phyloP scores from a whole-genome alignment of 2,888 invertebrate genomes.

The Rhopalosiphum nymphaeae region DNA sequence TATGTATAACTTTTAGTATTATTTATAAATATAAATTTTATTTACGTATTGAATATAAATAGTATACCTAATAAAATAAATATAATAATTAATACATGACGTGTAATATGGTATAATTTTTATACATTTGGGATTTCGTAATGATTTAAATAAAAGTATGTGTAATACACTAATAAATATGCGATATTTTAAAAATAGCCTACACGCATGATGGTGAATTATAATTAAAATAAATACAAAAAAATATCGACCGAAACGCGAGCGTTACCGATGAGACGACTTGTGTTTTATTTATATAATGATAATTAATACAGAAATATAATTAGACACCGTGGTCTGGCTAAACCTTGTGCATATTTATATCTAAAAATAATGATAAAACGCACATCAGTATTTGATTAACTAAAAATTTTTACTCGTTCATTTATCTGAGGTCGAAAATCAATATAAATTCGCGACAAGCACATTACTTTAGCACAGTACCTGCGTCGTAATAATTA shows the following conservation, averaged over 20 bases:
- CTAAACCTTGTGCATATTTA: neutral
- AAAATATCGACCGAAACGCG: conserved; percentile 21
- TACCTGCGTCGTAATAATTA: neutral
- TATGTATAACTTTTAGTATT: neutral
- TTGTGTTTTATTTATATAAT: neutral
- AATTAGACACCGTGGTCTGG: neutral
- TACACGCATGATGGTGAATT: neutral
- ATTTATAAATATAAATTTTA: neutral
- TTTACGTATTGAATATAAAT: neutral
- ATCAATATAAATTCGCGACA: neutral
- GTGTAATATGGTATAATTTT: neutral
- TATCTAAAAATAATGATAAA: neutral
- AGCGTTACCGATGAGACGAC: neutral
- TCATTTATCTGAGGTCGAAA: neutral
- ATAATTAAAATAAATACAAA: conserved; percentile 7
- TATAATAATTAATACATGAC: neutral
- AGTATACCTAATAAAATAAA: neutral
- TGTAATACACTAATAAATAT: neutral
- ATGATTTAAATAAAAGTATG: neutral
- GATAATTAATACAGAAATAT: neutral
- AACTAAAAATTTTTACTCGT: neutral
- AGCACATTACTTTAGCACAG: neutral
- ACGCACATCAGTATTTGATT: neutral
- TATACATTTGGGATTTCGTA: neutral
- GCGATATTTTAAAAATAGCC: neutral